Evolutionary conservation across 1,140 invertebrate species (phyloP), one percentile per base, ranked within the genome.

Genomic region (Hermetia illucens): DNA sequence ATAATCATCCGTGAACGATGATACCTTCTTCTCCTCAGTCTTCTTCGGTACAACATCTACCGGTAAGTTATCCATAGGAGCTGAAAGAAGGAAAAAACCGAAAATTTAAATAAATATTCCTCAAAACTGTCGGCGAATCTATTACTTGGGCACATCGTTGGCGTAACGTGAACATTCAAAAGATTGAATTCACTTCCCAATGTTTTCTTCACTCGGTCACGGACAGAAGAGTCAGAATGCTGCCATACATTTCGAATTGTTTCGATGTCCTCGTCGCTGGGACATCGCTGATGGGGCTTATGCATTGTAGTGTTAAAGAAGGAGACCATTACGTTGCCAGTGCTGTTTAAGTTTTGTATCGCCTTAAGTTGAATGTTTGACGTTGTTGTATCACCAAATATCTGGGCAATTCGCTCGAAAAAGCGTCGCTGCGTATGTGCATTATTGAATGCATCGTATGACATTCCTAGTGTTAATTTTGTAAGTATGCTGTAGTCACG

Each of bases 171-270:
- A 40, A 77, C 70, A 9, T 53, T 53, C 2, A 51, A 57, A 2
- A 92, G 71, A 40, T 75, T 74, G 41, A 90, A 83, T 36, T 90
- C 84, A 5, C 76, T 72, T 18, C 75, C 75, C 68, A 94, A 77
- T 1, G 75, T 67, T 12, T 71, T 64, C 20, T 77, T 72, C 1
- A 91, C 76, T 32, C 71, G 64, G 17, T 78, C 69, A n/a, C 68
- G 71, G 1, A 73, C 48, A 3, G 65, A 70, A 43, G 70, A 66
- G 40, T 82, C 77, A 42, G 71, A 70, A 17, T 71, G 72, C 1
- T 77, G 69, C n/a, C 81, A 66, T 40, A 84, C 69, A 32, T 72
- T 68, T 40, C 79, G 71, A 2, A 92, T 55, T 35, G 69, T 65
- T 6, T 70, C 70, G 19, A 94, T 80, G 44, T 83, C 75, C 4